A percentile compares a stretch with the other conserved stretches of the same genome.
Evolutionary conservation across 2,888 invertebrate genomes (phyloP).

Genomic region (Scaptomyza tumidula): DNA sequence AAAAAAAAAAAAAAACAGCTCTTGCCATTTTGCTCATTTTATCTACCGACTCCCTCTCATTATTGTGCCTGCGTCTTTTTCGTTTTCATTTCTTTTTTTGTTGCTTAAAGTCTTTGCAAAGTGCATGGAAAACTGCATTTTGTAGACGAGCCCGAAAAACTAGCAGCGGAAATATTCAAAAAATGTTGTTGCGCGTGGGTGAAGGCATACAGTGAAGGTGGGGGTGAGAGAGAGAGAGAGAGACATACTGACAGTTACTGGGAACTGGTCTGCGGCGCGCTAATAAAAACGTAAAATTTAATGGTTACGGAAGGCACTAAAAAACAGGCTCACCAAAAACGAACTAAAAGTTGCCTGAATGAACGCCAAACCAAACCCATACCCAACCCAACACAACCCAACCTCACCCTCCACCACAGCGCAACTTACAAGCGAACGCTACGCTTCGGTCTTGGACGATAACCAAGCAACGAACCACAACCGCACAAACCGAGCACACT

Average conservation of each 20-base stretch:
- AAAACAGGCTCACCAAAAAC: slow-evolving; percentile 81
- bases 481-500: slow-evolving; percentile 56
- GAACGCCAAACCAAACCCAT: slow-evolving; percentile 3
- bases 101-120: slow-evolving; percentile 29
- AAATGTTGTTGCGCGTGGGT: slow-evolving; percentile 51
- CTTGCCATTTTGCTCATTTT: slow-evolving; percentile 37
- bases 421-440: slow-evolving; percentile 11
- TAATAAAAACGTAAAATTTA: slow-evolving; percentile 81
- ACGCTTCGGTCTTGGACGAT: slow-evolving; percentile 62
- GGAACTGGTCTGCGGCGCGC: slow-evolving; percentile 63
- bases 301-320: slow-evolving; percentile 81
- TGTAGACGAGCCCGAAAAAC: slow-evolving; percentile 67
- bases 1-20: slow-evolving; percentile 20
- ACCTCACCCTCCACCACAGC: background rate
- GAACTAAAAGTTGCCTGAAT: slow-evolving; percentile 63
- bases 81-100: slow-evolving; percentile 11
- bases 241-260: slow-evolving; percentile 1
- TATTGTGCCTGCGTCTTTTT: slow-evolving; percentile 21
- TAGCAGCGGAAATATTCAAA: slow-evolving; percentile 78
- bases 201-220: background rate
- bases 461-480: slow-evolving; percentile 79
- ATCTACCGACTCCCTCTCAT: slow-evolving; percentile 36
- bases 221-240: too few species aligned
- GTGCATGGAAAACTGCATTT: slow-evolving; percentile 79
- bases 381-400: background rate